phyloP scores from a whole-genome alignment of 2,797 vertebrate species.

The Micropoecilia bifurca region DNA sequence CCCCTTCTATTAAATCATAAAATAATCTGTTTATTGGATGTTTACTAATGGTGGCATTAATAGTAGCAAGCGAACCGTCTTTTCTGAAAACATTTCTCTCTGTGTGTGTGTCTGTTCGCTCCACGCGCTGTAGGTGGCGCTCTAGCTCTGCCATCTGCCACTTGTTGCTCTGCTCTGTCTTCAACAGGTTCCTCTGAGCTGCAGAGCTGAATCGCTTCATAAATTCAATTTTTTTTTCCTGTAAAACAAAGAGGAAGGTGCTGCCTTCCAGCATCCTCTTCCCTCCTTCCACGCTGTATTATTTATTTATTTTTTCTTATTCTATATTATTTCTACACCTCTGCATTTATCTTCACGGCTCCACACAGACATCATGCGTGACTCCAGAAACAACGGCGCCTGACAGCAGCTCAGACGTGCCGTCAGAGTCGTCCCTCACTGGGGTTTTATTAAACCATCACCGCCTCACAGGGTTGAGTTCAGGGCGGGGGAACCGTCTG shows the following conservation, averaged over 20 bases:
- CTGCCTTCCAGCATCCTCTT: neutral
- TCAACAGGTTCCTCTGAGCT: conserved; percentile 6
- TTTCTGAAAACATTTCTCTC: neutral
- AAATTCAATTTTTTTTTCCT: neutral
- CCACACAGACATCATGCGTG: neutral
- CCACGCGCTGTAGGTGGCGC: conserved; percentile 76
- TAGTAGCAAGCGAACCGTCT: neutral
- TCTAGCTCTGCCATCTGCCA: conserved; percentile 72
- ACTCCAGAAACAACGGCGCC: conserved; percentile 13
- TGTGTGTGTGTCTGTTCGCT: neutral
- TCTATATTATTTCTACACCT: neutral
- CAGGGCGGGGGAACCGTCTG: conserved; percentile 51
- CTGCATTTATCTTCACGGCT: neutral
- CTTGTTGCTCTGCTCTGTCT: conserved; percentile 75
- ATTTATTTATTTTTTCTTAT: neutral
- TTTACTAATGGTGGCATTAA: neutral
- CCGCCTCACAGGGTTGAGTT: conserved; percentile 64
- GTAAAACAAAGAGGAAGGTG: neutral
- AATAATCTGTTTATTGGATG: neutral
- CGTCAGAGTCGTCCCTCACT: conserved; percentile 28
- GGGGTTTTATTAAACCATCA: conserved; percentile 21
- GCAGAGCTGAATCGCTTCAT: neutral
- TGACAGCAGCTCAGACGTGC: conserved; percentile 21
- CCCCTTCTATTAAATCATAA: neutral
- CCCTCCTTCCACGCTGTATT: neutral